phyloP scores from a whole-genome alignment of 2,888 invertebrate genomes.

The Clusia tigrina region DNA sequence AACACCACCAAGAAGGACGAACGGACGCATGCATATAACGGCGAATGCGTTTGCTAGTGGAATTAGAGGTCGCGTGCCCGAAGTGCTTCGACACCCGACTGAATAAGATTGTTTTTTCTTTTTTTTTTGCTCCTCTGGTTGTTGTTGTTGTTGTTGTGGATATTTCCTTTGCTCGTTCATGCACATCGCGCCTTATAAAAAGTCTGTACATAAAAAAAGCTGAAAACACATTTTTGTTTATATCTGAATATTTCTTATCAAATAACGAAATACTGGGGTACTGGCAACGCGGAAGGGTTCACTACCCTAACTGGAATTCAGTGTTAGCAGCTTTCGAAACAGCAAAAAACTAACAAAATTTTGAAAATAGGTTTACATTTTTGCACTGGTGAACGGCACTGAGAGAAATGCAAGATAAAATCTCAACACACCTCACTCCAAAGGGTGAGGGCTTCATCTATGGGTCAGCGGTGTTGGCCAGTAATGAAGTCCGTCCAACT shows the following conservation, averaged over 20 bases:
- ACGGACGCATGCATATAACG: constrained; percentile 18
- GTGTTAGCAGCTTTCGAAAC: not conserved
- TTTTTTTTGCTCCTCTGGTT: constrained; percentile 22
- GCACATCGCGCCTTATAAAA: constrained; percentile 35
- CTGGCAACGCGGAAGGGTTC: not conserved
- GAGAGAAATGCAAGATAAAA: too few species aligned
- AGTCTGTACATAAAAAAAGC: not conserved
- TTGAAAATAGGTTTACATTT: too few species aligned
- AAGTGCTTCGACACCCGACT: constrained; percentile 63
- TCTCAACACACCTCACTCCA: too few species aligned
- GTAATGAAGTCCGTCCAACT: too few species aligned
- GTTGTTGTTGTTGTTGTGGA: constrained; percentile 21
- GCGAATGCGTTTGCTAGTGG: constrained; percentile 16
- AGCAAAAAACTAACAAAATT: too few species aligned
- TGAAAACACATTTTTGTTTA: constrained; percentile 7
- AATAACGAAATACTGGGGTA: not conserved
- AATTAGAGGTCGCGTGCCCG: constrained; percentile 59
- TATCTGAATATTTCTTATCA: constrained; percentile 10
- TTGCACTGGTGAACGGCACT: too few species aligned
- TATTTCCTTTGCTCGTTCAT: constrained; percentile 40
- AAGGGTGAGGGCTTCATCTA: too few species aligned
- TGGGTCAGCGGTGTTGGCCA: too few species aligned
- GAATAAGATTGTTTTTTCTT: constrained; percentile 52
- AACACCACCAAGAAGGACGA: constrained; percentile 15
- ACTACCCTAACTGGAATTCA: not conserved